These are phyloP conservation scores for Coptotermes formosanus DNA, from an alignment of 1,140 invertebrate genomes.

Conservation along the genomic window DNA sequence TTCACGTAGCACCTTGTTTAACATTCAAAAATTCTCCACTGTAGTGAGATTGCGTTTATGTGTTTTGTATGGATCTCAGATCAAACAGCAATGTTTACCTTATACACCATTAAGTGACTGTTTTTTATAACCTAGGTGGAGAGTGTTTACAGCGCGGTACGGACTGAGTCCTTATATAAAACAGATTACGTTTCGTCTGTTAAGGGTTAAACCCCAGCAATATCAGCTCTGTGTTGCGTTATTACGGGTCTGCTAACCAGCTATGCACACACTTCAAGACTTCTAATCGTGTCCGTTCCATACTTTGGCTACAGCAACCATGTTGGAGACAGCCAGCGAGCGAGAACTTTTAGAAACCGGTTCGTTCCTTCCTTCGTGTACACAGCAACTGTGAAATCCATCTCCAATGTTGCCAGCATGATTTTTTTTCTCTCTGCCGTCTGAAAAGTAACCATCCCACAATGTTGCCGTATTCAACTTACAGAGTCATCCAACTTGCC, in stretches of 20 bases:
- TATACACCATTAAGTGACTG: too few relatives aligned
- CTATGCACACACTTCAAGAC: not conserved
- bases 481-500: not conserved
- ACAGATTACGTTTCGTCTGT: too few relatives aligned
- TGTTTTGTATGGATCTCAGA: too few relatives aligned
- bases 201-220: too few relatives aligned
- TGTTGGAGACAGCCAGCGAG: not conserved
- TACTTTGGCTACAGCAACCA: not conserved
- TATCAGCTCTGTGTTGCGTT: too few relatives aligned
- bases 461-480: not conserved
- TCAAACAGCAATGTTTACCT: too few relatives aligned
- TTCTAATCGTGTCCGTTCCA: not conserved
- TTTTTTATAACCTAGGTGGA: too few relatives aligned
- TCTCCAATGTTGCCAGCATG: not conserved
- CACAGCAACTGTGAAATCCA: conserved; percentile 14
- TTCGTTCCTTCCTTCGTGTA: conserved; percentile 9
- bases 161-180: too few relatives aligned
- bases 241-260: not conserved
- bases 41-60: too few relatives aligned
- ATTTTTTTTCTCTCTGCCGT: not conserved
- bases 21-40: too few relatives aligned
- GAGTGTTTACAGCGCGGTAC: too few relatives aligned
- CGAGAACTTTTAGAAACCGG: not conserved
- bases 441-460: not conserved
- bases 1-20: too few relatives aligned